phyloP scores from a whole-genome alignment of 2,113 vertebrate species.

The Eudyptes chrysolophus region DNA sequence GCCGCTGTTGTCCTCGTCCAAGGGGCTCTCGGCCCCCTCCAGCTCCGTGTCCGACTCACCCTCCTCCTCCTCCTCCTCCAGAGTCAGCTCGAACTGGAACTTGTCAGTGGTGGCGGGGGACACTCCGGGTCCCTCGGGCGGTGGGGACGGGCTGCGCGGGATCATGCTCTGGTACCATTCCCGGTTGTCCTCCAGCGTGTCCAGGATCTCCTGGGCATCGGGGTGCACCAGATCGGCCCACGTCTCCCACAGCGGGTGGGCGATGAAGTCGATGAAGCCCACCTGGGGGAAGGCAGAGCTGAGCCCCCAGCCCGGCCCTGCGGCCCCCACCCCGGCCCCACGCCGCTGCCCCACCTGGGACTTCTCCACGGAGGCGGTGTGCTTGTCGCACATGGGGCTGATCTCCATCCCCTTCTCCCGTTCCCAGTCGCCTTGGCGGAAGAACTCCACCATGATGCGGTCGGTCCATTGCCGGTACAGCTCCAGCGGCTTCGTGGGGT shows the following conservation, averaged over 20 bases:
- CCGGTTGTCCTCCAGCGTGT: slow-evolving; percentile 91
- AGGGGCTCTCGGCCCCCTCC: slow-evolving; percentile 63
- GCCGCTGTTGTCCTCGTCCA: slow-evolving; percentile 73
- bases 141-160: slow-evolving; percentile 80
- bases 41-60: slow-evolving; percentile 76
- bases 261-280: slow-evolving; percentile 93
- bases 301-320: not conserved
- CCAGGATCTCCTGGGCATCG: slow-evolving; percentile 89
- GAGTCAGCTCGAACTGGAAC: slow-evolving; percentile 85
- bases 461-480: slow-evolving; percentile 91
- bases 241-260: slow-evolving; percentile 92
- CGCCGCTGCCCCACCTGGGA: slow-evolving; percentile 77
- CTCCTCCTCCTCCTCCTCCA: slow-evolving; percentile 85
- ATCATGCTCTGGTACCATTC: slow-evolving; percentile 97
- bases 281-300: slow-evolving; percentile 71
- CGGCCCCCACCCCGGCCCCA: fast-evolving
- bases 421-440: slow-evolving; percentile 87
- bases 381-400: slow-evolving; percentile 95
- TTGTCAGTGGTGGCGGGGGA: slow-evolving; percentile 65
- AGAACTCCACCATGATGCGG: slow-evolving; percentile 92
- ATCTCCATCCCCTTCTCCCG: slow-evolving; percentile 90
- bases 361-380: slow-evolving; percentile 90
- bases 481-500: slow-evolving; percentile 90
- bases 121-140: not conserved
- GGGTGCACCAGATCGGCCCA: slow-evolving; percentile 93